Percentiles rank a stretch among this genome's conserved stretches.
phyloP scores from a whole-genome alignment of 2,888 invertebrate genomes.

The Biston betularia region DNA sequence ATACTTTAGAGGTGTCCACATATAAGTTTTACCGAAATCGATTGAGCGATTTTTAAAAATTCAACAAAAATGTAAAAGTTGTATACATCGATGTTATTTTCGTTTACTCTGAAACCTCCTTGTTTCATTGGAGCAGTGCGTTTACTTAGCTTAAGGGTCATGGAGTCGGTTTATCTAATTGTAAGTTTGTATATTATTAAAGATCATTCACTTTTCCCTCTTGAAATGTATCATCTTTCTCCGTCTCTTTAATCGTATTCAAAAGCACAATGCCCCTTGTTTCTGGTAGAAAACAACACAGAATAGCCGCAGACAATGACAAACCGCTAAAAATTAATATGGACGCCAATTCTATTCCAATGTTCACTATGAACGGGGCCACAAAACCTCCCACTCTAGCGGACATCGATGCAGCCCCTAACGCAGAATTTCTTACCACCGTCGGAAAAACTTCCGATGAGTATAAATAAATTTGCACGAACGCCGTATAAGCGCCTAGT shows the following conservation, averaged over 20 bases:
- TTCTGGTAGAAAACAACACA: slow-evolving; percentile 74
- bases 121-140: too few relatives aligned
- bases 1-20: too few relatives aligned
- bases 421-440: slow-evolving; percentile 91
- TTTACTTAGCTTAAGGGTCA: too few relatives aligned
- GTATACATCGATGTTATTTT: too few relatives aligned
- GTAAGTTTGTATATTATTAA: too few relatives aligned
- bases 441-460: slow-evolving; percentile 94
- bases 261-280: slow-evolving; percentile 71
- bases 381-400: slow-evolving; percentile 89
- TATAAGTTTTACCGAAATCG: too few relatives aligned
- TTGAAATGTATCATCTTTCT: slow-evolving; percentile 43
- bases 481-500: slow-evolving; percentile 90
- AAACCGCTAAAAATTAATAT: slow-evolving; percentile 70
- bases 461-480: slow-evolving; percentile 89
- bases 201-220: slow-evolving; percentile 4
- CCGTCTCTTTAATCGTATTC: slow-evolving; percentile 73
- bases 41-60: too few relatives aligned
- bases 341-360: slow-evolving; percentile 73
- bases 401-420: slow-evolving; percentile 90
- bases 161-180: too few relatives aligned
- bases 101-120: too few relatives aligned
- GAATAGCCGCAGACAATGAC: slow-evolving; percentile 66
- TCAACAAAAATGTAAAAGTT: too few relatives aligned
- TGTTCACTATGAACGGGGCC: slow-evolving; percentile 89